These are phyloP conservation scores for Peromyscus leucopus DNA, from an alignment of 2,113 vertebrate species.

Conservation along the genomic window DNA sequence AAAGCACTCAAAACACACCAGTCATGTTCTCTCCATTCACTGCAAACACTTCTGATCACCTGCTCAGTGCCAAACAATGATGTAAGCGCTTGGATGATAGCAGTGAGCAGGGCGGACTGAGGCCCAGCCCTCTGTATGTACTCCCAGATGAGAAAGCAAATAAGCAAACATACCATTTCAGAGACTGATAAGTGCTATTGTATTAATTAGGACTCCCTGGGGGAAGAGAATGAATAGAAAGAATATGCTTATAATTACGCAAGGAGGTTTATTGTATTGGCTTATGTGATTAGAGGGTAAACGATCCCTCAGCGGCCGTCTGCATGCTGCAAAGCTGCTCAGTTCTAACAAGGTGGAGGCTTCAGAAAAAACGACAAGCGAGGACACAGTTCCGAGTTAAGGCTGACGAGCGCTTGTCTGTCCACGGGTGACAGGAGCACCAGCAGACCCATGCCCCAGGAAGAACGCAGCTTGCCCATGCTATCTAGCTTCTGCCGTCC, in stretches of 20 bases:
- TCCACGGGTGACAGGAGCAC: no score
- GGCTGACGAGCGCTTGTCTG: background rate
- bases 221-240: background rate
- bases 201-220: background rate
- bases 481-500: no score
- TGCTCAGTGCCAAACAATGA: background rate
- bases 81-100: background rate
- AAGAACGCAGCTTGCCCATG: background rate
- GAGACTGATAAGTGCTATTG: background rate
- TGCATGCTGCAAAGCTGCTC: background rate
- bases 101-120: slow-evolving; percentile 12
- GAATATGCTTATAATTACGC: background rate
- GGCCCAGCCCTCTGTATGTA: background rate
- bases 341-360: background rate
- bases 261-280: background rate
- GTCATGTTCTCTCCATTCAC: background rate
- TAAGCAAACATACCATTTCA: slow-evolving; percentile 16
- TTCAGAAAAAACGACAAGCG: background rate
- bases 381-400: background rate
- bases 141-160: background rate
- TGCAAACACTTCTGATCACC: slow-evolving; percentile 11
- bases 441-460: background rate
- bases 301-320: background rate
- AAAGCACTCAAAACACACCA: background rate
- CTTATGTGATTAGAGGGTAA: background rate